Evolutionary conservation across 1,140 invertebrate species (phyloP), one percentile per base, ranked within the genome.

Genomic region (Macrotrachela quadricornifera): DNA sequence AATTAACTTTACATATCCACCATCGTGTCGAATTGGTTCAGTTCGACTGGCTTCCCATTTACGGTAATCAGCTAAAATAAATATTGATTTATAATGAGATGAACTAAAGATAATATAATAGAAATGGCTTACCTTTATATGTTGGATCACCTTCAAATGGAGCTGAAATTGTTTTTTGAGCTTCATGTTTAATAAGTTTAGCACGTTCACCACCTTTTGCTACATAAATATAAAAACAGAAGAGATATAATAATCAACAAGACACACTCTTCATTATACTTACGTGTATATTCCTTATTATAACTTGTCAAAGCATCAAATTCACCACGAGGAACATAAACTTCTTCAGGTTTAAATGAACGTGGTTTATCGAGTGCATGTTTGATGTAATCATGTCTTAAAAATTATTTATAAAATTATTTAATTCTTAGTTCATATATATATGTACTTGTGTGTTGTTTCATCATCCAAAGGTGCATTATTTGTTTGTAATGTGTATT

Each of bases 71-170:
- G 58, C 66, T 69, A 57, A 14, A 59, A 60, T 46, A 37, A 49
- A 41, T 56, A 49, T 51, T 41, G 49, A 50, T 6, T 10, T 30
- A 4, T 30, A 30, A 30, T 30, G 8, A 4, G 21, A 30, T 4
- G 21, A 30, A 30, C n/a, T 21, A 56, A 37, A 30, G 37, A 40
- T 51, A 2, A 4, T 11, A 44, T 45, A 37, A 59, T 55, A 16
- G 21, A 39, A 12, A 48, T 14, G 12, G 37, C 61, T 64, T 59
- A 69, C 67, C 53, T 61, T 59, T 62, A 54, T 71, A 71, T 36
- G 69, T 71, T 39, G 69, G 69, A 57, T 67, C 64, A 21, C 69
- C 69, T 52, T 70, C 66, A 62, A 71, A 71, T 57, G 57, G 65
- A 15, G 61, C 66, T 10, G 59, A 56, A 11, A 62, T 47, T 46